These are phyloP conservation scores for Sphyrna mokarran DNA, from an alignment of 2,113 vertebrate species.

Conservation along the genomic window DNA sequence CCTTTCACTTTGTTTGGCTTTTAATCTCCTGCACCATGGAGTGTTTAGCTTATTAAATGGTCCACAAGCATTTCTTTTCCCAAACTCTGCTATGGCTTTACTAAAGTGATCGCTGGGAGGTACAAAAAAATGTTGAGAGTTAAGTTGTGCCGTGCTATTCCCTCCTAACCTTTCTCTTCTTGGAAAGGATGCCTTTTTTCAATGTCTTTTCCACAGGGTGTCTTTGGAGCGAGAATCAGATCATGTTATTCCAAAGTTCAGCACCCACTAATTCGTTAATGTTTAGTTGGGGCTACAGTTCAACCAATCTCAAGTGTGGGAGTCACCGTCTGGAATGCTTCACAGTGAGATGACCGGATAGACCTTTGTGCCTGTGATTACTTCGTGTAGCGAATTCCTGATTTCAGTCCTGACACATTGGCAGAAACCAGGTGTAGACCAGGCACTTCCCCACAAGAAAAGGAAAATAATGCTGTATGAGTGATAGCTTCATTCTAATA, in stretches of 20 bases:
- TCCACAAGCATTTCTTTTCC: background rate
- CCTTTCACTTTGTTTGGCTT: background rate
- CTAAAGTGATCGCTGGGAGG: background rate
- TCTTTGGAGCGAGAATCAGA: background rate
- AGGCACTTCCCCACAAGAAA: background rate
- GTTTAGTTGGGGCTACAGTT: background rate
- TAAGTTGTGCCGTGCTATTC: background rate
- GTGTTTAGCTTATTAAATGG: conserved; percentile 23
- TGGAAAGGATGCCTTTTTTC: background rate
- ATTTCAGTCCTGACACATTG: background rate
- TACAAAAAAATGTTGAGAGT: background rate
- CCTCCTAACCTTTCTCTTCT: background rate
- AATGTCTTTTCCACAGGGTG: background rate
- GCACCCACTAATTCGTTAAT: background rate
- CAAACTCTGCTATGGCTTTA: background rate
- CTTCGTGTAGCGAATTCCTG: background rate
- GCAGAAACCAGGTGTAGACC: background rate
- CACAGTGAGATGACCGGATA: background rate
- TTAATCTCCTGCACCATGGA: background rate
- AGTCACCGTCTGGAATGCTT: background rate
- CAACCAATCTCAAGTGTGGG: background rate
- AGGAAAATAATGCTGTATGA: background rate
- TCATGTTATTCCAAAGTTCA: background rate
- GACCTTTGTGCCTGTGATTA: background rate
- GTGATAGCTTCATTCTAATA: background rate